phyloP scores from a whole-genome alignment of 2,888 invertebrate species.

The Parochlus steinenii region DNA sequence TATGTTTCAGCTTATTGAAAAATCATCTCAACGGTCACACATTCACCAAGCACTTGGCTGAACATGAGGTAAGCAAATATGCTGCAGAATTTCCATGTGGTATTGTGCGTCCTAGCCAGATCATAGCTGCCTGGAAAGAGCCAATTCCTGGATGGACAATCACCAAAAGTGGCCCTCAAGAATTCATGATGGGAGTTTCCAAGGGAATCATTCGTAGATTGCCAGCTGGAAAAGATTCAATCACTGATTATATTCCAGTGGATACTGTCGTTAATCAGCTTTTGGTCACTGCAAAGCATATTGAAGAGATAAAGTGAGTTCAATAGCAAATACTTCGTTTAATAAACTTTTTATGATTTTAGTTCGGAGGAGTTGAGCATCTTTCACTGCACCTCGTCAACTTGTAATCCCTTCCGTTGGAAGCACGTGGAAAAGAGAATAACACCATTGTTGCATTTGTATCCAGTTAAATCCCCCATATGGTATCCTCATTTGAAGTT shows the following conservation, averaged over 20 bases:
- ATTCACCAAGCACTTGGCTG: constrained; percentile 88
- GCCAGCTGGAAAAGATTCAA: constrained; percentile 53
- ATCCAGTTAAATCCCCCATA: constrained; percentile 66
- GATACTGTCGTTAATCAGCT: constrained; percentile 81
- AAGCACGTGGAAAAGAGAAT: constrained; percentile 47
- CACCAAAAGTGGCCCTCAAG: constrained; percentile 92
- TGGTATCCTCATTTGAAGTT: constrained; percentile 73
- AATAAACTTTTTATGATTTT: constrained; percentile 17
- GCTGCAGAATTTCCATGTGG: constrained; percentile 56
- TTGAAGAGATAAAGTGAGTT: constrained; percentile 38
- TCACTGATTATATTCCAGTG: constrained; percentile 89
- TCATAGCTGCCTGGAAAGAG: constrained; percentile 8
- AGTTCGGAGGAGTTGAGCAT: constrained; percentile 46
- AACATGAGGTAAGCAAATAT: constrained; percentile 66
- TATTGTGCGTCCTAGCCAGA: constrained; percentile 85
- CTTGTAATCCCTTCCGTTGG: constrained; percentile 80
- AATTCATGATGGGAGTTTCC: constrained; percentile 74
- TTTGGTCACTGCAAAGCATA: constrained; percentile 65
- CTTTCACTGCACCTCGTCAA: constrained; percentile 87
- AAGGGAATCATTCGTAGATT: constrained; percentile 79
- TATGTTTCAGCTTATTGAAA: constrained; percentile 51
- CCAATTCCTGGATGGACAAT: constrained; percentile 53
- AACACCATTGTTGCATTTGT: constrained; percentile 51
- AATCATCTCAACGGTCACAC: constrained; percentile 89
- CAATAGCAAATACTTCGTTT: neutral